Conservation (phyloP, 2,797 vertebrate genomes). For the Erpetoichthys calabaricus region DNA sequence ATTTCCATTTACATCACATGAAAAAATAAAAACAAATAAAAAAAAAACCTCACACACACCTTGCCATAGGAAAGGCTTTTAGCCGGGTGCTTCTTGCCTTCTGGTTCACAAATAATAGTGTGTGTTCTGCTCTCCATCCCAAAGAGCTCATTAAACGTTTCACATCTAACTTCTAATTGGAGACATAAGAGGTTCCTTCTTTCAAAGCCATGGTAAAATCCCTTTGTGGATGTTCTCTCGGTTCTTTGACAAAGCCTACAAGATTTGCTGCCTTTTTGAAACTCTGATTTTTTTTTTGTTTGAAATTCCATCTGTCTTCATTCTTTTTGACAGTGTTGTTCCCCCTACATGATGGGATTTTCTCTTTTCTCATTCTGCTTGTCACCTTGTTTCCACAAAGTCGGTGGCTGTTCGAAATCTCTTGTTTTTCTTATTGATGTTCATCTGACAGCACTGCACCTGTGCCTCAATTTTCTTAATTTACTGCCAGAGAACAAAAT, state of each 20-base stretch:
- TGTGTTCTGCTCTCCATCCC: not conserved
- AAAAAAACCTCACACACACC: not conserved
- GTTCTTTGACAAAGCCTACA: not conserved
- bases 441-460: no score
- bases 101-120: not conserved
- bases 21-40: no score
- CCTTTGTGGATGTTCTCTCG: not conserved
- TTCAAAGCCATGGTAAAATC: not conserved
- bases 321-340: not conserved
- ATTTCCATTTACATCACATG: no score
- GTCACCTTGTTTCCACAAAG: no score
- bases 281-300: not conserved
- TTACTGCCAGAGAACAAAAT: no score
- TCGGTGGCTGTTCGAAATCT: no score
- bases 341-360: no score
- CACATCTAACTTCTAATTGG: not conserved
- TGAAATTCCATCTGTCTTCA: not conserved
- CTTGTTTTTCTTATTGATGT: no score
- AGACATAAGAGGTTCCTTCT: not conserved
- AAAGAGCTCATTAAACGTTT: not conserved
- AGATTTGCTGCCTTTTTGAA: not conserved
- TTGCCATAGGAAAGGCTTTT: conserved; percentile 4
- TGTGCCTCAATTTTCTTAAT: no score
- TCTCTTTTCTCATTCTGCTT: no score
- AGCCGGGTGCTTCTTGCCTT: not conserved